Evolutionary conservation across 2,797 vertebrate species (phyloP), one percentile per base, ranked within the genome.

Genomic region (Kryptolebias ocellatus): DNA sequence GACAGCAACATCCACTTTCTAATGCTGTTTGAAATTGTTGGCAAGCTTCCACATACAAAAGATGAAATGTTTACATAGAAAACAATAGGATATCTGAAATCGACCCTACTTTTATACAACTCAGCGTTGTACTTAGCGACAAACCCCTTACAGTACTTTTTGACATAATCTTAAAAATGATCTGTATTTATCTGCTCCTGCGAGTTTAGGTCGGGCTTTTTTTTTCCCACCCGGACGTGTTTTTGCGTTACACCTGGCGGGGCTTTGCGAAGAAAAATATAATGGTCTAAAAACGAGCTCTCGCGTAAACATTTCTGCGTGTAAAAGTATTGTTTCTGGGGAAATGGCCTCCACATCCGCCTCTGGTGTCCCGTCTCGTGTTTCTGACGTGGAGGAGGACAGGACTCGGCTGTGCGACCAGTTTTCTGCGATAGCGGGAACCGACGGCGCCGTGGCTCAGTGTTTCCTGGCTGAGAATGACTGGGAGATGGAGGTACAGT

Each of bases 401-500:
- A 89, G 93, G 55, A 69, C 28, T 15, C 79, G 83, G 3, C 82
- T 95, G 4, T 97, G 96, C 63, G 89, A 83, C 0, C 92, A 96
- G 73, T 99, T 99, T 64, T 87, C 90, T 2, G 20, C 77, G 0
- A 46, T 98, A 50, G 90, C 96, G 9, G 83, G 88, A 28, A 91
- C 91, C 4, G 95, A 95, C 17, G 29, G 18, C 37, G 91, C 78
- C 0, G 92, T 94, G 58, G 96, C 96, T 29, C 94, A 92, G 75
- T 84, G 93, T 75, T 96, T 92, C 83, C 78, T 98, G 76, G 89
- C 93, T 16, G 92, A 92, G 60, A 95, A 94, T 67, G 92, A 86
- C n/a, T 98, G 96, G 97, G 85, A 95, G 27, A 81, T 97, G 92
- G 92, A 98, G 90, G 97, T 92, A 74, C 12, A 53, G 44, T 1